Base-by-base conservation (phyloP, 2,113 vertebrate species). In the Struthio camelus region DNA sequence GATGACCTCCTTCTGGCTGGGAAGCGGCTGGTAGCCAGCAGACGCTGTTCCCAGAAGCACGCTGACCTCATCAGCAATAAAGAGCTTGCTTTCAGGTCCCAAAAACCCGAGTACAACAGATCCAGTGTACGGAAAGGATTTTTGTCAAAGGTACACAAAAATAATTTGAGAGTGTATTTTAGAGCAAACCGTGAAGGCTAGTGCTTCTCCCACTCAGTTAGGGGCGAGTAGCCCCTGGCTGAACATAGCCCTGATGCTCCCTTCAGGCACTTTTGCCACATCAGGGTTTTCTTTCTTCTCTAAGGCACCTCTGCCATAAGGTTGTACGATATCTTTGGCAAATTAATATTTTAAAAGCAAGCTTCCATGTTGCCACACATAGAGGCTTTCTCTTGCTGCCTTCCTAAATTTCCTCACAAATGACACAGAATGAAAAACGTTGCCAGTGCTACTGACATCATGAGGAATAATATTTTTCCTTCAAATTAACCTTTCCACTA, bases 41-140 rank as follows among this genome's bases (percentile, higher is more conserved):
- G 67, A n/a, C 48, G 51, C 75, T 4, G 1, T 61, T 91, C 82
- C 79, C 90, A 93, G 90, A 87, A 94, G 50, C 0, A 0, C 17
- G 59, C 94, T 78, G 82, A 94, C 85, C 36, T 90, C 87, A 80
- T 17, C 93, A 73, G 36, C 90, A 91, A 91, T 70, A 88, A 93
- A 78, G 51, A 40, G 24, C 80, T 80, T 89, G 11, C 58, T 73
- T 87, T 61, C 5, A 7, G 51, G 50, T 73, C 87, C 75, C 87
- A 94, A 88, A 95, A 88, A 7, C 34, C 38, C 0, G 0, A 93
- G 50, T n/a, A 92, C 90, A 96, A 64, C 79, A 88, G 54, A 48
- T 65, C 59, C 90, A 85, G 85, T 75, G 80, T 71, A 85, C 0
- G 2, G 67, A 92, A 30, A 73, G 30, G 64, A 85, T 48, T 81